Percentiles rank a stretch among this genome's conserved stretches.
phyloP scores from a whole-genome alignment of 2,888 invertebrate genomes.

The Hirtodrosophila alboralis region DNA sequence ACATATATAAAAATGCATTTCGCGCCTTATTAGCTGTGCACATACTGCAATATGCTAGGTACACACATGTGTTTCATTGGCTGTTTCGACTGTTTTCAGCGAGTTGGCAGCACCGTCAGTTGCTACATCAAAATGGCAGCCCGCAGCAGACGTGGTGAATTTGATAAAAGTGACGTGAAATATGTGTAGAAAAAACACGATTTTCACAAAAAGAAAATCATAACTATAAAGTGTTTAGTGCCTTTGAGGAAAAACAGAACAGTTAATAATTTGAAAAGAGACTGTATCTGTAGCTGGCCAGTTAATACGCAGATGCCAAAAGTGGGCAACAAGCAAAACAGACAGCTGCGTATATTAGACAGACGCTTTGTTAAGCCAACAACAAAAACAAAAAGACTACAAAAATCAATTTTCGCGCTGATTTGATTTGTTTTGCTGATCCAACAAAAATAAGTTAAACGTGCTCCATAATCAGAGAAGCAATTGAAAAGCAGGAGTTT shows the following conservation, averaged over 20 bases:
- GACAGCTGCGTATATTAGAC: slow-evolving; percentile 54
- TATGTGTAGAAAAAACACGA: slow-evolving; percentile 70
- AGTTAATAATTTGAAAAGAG: slow-evolving; percentile 2
- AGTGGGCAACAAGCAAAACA: slow-evolving; percentile 20
- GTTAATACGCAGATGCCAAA: slow-evolving; percentile 7
- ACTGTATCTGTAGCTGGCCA: slow-evolving; percentile 1
- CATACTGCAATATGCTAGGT: background rate
- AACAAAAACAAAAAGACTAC: slow-evolving; percentile 36
- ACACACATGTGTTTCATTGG: slow-evolving; percentile 1
- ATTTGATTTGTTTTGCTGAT: slow-evolving; percentile 17
- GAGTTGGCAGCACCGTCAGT: slow-evolving; percentile 50
- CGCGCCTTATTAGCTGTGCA: slow-evolving; percentile 11
- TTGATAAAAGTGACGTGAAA: slow-evolving; percentile 75
- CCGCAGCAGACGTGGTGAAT: slow-evolving; percentile 70
- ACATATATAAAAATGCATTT: slow-evolving; percentile 12
- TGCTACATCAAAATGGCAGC: slow-evolving; percentile 52
- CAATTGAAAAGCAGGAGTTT: slow-evolving; percentile 33
- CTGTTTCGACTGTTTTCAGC: slow-evolving; percentile 15
- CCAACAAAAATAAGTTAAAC: slow-evolving; percentile 35
- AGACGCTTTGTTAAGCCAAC: slow-evolving; percentile 44
- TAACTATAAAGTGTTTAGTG: slow-evolving; percentile 16
- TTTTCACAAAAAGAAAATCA: slow-evolving; percentile 55
- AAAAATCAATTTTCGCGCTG: slow-evolving; percentile 73
- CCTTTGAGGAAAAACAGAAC: slow-evolving; percentile 4
- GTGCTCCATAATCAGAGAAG: slow-evolving; percentile 27